phyloP scores from a whole-genome alignment of 2,113 vertebrate genomes.

The Centropristis striata region DNA sequence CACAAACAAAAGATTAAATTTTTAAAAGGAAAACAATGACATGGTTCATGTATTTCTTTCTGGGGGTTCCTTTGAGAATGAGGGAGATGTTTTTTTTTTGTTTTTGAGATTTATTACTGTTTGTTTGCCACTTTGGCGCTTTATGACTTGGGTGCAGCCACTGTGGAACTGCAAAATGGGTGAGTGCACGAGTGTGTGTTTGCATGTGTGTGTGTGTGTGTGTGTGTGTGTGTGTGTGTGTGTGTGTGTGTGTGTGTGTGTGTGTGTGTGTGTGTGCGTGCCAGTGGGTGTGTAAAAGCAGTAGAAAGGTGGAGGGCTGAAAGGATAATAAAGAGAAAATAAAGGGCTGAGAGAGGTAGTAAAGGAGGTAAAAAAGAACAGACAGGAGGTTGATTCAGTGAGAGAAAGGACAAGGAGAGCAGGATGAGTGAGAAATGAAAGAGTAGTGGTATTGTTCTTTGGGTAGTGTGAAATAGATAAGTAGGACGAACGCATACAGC shows the following conservation, averaged over 20 bases:
- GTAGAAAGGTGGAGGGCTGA: constrained; percentile 21
- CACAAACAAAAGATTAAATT: constrained; percentile 21
- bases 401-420: constrained; percentile 19
- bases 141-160: constrained; percentile 57
- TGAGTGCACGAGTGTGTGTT: constrained; percentile 10
- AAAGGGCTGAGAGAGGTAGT: constrained; percentile 38
- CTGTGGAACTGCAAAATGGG: constrained; percentile 57
- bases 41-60: constrained; percentile 47
- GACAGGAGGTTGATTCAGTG: constrained; percentile 48
- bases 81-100: constrained; percentile 26
- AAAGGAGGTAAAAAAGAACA: constrained; percentile 46
- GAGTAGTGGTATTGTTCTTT: background rate
- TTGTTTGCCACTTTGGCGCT: constrained; percentile 58
- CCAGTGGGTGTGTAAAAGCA: constrained; percentile 15
- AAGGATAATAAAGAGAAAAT: constrained; percentile 66
- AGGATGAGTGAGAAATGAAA: constrained; percentile 24
- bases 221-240: constrained; percentile 13
- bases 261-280: constrained; percentile 9
- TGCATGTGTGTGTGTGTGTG: constrained; percentile 10
- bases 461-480: constrained; percentile 30
- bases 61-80: constrained; percentile 44
- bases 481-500: constrained; percentile 41
- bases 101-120: constrained; percentile 72
- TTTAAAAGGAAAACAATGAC: constrained; percentile 42
- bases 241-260: constrained; percentile 10